phyloP scores from a whole-genome alignment of 2,888 invertebrate species.

The Pegoplata infirma region DNA sequence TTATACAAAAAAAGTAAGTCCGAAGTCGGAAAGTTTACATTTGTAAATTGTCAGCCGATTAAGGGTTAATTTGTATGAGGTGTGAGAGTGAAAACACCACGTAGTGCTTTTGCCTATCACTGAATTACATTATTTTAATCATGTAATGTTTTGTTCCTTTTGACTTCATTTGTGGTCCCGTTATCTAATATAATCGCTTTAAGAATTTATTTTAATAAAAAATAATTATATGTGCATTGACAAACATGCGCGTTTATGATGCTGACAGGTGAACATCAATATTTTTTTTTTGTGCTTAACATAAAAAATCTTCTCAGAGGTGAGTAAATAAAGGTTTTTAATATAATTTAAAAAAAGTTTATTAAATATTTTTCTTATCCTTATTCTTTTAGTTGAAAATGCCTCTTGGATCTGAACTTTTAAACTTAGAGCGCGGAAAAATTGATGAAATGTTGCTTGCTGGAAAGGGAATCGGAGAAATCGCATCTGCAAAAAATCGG shows the following conservation, averaged over 20 bases:
- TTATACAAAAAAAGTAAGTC: too few species aligned
- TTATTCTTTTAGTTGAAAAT: not conserved
- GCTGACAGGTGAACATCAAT: not conserved
- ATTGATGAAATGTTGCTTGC: not conserved
- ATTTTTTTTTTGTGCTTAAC: not conserved
- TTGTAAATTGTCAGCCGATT: too few species aligned
- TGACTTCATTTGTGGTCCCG: not conserved
- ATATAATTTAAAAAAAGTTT: not conserved
- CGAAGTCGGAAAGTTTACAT: too few species aligned
- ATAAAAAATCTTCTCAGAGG: not conserved
- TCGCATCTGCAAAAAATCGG: constrained; percentile 12
- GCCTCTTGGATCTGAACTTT: not conserved
- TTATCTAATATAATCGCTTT: not conserved
- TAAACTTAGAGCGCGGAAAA: not conserved
- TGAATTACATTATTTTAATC: too few species aligned
- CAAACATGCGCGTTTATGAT: too few species aligned
- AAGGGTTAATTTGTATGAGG: too few species aligned
- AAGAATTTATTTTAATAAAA: not conserved
- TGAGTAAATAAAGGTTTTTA: not conserved
- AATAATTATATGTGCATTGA: not conserved
- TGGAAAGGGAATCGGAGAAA: constrained; percentile 1
- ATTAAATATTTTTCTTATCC: too few species aligned
- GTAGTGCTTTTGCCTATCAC: too few species aligned
- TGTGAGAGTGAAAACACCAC: too few species aligned
- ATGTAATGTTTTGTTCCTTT: not conserved